Conservation (phyloP, 2,797 vertebrate species). For the Hypotaenidia philippensis region DNA sequence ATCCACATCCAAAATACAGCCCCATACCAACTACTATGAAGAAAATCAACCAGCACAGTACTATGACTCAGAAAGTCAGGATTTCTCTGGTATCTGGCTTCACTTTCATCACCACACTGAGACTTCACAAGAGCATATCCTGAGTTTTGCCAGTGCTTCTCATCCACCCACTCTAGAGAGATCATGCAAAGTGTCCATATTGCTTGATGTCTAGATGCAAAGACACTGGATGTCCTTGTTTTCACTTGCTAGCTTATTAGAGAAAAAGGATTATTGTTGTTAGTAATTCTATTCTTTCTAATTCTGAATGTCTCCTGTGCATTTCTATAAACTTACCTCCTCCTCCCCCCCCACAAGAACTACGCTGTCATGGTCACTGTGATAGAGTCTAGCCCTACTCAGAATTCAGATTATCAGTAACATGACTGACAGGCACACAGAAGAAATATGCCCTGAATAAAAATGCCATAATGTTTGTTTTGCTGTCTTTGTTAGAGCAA, state of each 20-base stretch:
- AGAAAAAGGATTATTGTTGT: background rate
- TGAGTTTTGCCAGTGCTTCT: background rate
- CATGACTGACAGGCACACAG: background rate
- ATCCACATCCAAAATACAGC: no score
- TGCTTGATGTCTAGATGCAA: background rate
- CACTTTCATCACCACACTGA: fast-evolving
- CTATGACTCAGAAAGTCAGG: background rate
- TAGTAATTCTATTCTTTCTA: background rate
- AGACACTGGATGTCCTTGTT: background rate
- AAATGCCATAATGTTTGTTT: slow-evolving; percentile 3
- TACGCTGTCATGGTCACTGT: background rate
- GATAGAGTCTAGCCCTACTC: background rate
- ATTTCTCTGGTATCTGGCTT: background rate
- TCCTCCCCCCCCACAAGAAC: background rate
- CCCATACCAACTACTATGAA: no score
- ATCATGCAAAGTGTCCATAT: background rate
- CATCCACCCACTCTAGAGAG: background rate
- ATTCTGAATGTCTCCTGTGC: background rate
- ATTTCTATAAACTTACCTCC: background rate
- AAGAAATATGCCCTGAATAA: background rate
- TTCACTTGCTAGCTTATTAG: fast-evolving
- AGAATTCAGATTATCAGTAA: background rate
- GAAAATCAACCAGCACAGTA: no score
- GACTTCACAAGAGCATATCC: background rate
- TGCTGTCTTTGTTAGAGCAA: background rate